These are phyloP conservation scores for Gila robusta DNA, from an alignment of 2,797 vertebrate species.

Conservation along the genomic window DNA sequence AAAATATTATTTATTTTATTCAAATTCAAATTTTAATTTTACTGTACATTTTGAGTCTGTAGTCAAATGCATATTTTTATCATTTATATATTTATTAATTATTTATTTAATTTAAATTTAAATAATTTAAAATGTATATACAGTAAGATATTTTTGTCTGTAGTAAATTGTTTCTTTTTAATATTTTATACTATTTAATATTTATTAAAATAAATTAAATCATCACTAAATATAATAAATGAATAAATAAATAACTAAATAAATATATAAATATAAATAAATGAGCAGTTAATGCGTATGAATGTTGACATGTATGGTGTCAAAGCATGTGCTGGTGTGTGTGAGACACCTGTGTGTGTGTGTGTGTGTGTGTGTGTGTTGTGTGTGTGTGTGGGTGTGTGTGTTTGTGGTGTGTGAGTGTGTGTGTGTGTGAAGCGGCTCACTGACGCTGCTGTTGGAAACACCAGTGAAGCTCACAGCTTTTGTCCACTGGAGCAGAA, in stretches of 20 bases:
- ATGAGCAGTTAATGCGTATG: background rate
- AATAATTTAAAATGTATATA: no score
- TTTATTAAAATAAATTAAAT: background rate
- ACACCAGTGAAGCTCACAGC: constrained; percentile 61
- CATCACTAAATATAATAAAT: no score
- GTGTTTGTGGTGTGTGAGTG: background rate
- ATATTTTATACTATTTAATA: background rate
- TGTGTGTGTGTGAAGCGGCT: background rate
- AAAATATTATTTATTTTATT: background rate
- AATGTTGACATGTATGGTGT: background rate
- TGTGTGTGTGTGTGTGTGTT: background rate
- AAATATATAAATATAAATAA: no score
- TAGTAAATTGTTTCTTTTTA: background rate
- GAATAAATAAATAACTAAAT: no score
- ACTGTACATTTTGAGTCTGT: background rate
- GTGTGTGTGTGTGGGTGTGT: no score
- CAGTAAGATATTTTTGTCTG: background rate
- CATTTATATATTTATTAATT: background rate
- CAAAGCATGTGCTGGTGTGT: background rate
- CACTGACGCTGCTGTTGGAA: constrained; percentile 30
- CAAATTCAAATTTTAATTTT: no score
- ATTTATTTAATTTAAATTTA: no score
- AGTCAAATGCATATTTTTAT: background rate
- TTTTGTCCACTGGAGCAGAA: constrained; percentile 76
- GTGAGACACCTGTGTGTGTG: background rate